Evolutionary conservation across 2,888 invertebrate genomes (phyloP), one percentile per base, ranked within the genome.

Genomic region (Leptarthrus brevirostris): DNA sequence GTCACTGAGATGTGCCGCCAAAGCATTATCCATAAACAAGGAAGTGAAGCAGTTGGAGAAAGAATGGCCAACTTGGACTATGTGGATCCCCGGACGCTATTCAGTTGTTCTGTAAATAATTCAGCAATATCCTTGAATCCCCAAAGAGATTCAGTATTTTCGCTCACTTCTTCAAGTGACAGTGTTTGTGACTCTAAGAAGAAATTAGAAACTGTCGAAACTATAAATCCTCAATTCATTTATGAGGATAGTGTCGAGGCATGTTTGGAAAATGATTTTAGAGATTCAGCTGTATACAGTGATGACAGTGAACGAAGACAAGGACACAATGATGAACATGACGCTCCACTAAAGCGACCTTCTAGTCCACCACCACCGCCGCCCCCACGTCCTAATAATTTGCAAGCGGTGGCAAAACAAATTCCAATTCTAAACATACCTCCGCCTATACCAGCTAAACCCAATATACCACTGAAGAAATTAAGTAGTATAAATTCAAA

Each of bases 1-100:
- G 82, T 82, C 1, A 81, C 81, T 2, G 85, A 84, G 66, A 83
- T 84, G 81, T 84, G 83, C 73, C 72, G 74, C 0, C 82, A 84
- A 74, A 83, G 82, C 74, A 81, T 85, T 18, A 86, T 90, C 75
- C 92, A 92, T 80, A 91, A 91, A 81, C 93, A 92, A 83, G 93
- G 94, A 10, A 94, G 94, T 78, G 92, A 93, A 77, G 89, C 91
- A 75, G 88, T 95, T 78, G 95, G 95, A 0, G 95, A 95, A 47
- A 90, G 95, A 77, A 94, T 96, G 81, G 96, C 96, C 0, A 91
- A 93, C 78, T 91, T 93, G 0, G 95, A 95, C 81, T 95, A 95
- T 79, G 93, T 92, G 0, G 93, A 95, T 82, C 94, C 95, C 0
- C 89, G 90, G 64, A 90, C 91, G 16, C 85, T 94, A 18, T 88